phyloP scores from a whole-genome alignment of 2,888 invertebrate genomes.

The Thalpophila matura region DNA sequence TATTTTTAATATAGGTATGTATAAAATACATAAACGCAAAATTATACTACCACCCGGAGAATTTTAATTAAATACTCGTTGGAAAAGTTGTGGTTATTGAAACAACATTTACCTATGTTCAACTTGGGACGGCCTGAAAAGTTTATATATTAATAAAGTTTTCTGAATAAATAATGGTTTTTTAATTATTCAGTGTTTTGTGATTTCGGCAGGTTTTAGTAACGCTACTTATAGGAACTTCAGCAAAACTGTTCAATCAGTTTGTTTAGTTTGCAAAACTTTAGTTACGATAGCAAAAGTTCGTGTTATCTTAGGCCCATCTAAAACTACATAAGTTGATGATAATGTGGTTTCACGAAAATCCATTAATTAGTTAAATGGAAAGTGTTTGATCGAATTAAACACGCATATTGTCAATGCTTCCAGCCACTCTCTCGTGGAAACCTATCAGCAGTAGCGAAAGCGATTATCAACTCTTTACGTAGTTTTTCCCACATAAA shows the following conservation, averaged over 20 bases:
- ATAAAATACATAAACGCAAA: conserved; percentile 2
- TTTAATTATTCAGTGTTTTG: conserved; percentile 14
- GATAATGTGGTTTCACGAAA: conserved; percentile 11
- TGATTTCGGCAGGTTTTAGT: conserved; percentile 7
- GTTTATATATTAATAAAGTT: conserved; percentile 22
- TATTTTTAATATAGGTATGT: conserved; percentile 31
- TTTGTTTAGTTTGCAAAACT: conserved; percentile 22
- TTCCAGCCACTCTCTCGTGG: conserved; percentile 4
- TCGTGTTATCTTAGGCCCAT: conserved; percentile 9
- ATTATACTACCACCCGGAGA: background rate
- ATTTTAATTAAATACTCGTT: conserved; percentile 22
- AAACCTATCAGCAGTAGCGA: conserved; percentile 52
- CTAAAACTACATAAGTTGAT: background rate
- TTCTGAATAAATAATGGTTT: conserved; percentile 25
- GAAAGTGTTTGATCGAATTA: conserved; percentile 30
- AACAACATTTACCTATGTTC: conserved; percentile 21
- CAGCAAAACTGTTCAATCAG: background rate
- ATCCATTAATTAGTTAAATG: conserved; percentile 2
- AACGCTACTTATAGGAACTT: conserved; percentile 2
- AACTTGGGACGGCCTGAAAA: conserved; percentile 24
- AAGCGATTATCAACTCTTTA: conserved; percentile 56
- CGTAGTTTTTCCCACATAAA: conserved; percentile 46
- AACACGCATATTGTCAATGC: conserved; percentile 18
- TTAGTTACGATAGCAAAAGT: conserved; percentile 26
- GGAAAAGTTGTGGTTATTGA: conserved; percentile 19